A percentile compares a stretch with the other conserved stretches of the same genome.
Evolutionary conservation across 2,797 vertebrate genomes (phyloP).

Genomic region (Trachops cirrhosus): DNA sequence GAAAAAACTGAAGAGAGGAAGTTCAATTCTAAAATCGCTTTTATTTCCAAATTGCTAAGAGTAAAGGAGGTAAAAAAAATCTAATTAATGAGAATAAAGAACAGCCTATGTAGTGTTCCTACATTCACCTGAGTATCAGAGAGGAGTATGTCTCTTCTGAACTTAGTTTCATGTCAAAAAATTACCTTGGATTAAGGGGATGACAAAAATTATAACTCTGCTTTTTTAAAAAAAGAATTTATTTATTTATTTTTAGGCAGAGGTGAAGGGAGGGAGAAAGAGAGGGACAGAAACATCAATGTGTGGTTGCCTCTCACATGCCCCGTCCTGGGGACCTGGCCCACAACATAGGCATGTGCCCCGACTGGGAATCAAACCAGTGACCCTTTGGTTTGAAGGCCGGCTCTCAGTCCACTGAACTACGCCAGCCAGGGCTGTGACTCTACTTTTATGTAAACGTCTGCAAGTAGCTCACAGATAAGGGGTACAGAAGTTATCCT

Average conservation of each 20-base stretch:
- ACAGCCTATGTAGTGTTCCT: accelerated
- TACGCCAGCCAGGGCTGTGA: too few species aligned
- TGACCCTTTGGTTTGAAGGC: too few species aligned
- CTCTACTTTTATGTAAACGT: neutral
- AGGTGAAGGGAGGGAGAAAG: too few species aligned
- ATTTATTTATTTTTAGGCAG: too few species aligned
- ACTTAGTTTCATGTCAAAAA: neutral
- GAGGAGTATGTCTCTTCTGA: accelerated
- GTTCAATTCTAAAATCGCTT: neutral
- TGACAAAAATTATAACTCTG: neutral
- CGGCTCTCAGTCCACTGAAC: too few species aligned
- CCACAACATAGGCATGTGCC: too few species aligned
- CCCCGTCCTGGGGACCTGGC: too few species aligned
- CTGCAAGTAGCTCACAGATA: neutral
- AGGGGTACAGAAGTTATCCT: neutral
- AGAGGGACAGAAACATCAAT: too few species aligned
- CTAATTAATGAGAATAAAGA: neutral
- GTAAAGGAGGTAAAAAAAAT: neutral
- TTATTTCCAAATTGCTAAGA: neutral
- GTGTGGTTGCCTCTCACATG: too few species aligned
- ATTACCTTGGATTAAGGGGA: neutral
- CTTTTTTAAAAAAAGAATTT: neutral
- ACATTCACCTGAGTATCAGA: neutral
- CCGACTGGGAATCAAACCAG: too few species aligned
- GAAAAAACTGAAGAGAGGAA: neutral